Evolutionary conservation across 2,888 invertebrate genomes (phyloP), one percentile per base, ranked within the genome.

Genomic region (Chelonus formosanus): DNA sequence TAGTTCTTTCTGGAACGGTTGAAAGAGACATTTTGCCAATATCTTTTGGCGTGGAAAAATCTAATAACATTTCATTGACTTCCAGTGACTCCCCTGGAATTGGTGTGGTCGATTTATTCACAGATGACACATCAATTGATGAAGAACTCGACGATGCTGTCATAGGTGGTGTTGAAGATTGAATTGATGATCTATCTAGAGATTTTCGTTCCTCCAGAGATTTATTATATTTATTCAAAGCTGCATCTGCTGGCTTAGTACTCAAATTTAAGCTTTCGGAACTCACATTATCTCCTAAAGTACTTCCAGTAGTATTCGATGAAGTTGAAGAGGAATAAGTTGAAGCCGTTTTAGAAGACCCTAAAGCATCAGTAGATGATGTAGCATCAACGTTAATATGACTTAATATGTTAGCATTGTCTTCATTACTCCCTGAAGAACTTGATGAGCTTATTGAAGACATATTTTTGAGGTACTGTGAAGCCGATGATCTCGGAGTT

Each of bases 11-110:
- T 3, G 88, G 86, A 31, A 82, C 77, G 3, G 87, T 87, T 34
- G 87, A 86, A 4, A 83, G 66, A n/a, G 78, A 57, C 8, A 74
- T 73, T 67, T 80, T 84, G 6, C 53, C 64, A 7, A 88, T 86
- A 70, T 87, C 88, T 43, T 88, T 88, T 3, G 88, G 87, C 7
- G 89, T 86, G 0, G 90, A 90, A 77, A 90, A 91, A 76, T 91
- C 91, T 64, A 91, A 76, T 67, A 91, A 77, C 85, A 90, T 88
- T 75, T 91, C 91, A 1, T 89, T 87, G 0, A 89, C 88, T 71
- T 89, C 89, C 67, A 89, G 88, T 0, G 88, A 86, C 10, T 87
- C 73, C 35, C 72, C 62, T 0, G 76, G 65, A 3, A 74, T 53
- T 31, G 74, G 62, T 4, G 67, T 59, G 3, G 62, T 54, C 20